phyloP scores from a whole-genome alignment of 2,113 vertebrate species.

The Aptenodytes forsteri region DNA sequence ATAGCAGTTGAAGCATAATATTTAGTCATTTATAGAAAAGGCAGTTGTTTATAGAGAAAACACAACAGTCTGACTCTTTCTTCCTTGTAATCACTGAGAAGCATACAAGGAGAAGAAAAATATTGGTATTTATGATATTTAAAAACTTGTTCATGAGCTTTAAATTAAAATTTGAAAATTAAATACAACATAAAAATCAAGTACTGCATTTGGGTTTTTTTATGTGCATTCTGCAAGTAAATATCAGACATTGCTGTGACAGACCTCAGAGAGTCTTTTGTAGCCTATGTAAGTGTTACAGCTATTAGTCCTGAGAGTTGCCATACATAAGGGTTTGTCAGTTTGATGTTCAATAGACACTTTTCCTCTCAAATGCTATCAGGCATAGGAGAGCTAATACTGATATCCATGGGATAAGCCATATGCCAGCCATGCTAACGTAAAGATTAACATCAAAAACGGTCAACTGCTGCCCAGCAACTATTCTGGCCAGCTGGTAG shows the following conservation, averaged over 20 bases:
- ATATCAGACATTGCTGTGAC: background rate
- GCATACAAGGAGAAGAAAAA: background rate
- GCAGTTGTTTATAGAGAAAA: background rate
- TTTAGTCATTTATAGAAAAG: background rate
- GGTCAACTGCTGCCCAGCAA: background rate
- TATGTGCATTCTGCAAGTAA: background rate
- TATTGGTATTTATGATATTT: background rate
- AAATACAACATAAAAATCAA: background rate
- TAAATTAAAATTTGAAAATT: background rate
- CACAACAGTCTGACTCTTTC: background rate
- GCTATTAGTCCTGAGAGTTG: background rate
- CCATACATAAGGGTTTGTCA: background rate
- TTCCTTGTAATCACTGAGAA: background rate
- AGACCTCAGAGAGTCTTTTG: background rate
- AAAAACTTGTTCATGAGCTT: background rate
- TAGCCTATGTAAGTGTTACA: background rate
- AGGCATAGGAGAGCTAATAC: background rate
- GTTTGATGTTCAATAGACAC: background rate
- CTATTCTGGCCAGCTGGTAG: background rate
- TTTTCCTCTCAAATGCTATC: background rate
- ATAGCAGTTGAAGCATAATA: background rate
- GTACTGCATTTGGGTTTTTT: background rate
- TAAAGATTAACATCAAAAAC: background rate
- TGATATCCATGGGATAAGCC: background rate
- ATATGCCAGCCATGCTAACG: background rate